Evolutionary conservation across 2,888 invertebrate species (phyloP), one percentile per base, ranked within the genome.

Genomic region (Anodontia alba): DNA sequence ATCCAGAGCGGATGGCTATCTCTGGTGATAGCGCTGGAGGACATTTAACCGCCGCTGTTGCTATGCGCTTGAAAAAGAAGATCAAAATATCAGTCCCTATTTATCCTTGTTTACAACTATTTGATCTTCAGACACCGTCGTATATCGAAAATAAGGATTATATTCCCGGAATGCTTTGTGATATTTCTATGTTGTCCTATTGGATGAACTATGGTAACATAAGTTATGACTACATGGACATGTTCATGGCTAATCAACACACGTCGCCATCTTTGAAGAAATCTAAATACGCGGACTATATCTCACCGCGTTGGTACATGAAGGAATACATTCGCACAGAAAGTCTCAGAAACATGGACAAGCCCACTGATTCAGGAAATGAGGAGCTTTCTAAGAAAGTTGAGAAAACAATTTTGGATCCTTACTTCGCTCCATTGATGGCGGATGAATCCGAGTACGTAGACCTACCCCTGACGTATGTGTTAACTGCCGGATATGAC

Each of bases 401-500:
- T 8, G 87, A 90, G 76, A 81, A 87, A 68, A 88, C 86, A 10
- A 80, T 90, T 42, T 70, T 88, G 2, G 88, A 91, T 80, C 90
- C 91, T 0, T 88, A 88, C 42, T 93, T 94, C 72, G 91, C 93
- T 17, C 94, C 94, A 8, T 80, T 94, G 57, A 92, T 94, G 93
- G 89, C 92, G 36, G 88, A 82, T 5, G 89, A 92, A 36, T 81
- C 75, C 2, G 85, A 86, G 38, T 84, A 92, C 43, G 80, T 79
- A 12, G 90, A 87, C 10, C 81, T 94, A 15, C 94, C 94, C 1
- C 78, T 87, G 23, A 90, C 94, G 0, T 92, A 93, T 74, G 88
- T 95, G 29, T 77, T 93, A 36, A 94, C 94, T 0, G 93, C 93
- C 66, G 92, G 94, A 81, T 94, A 92, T 86, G 95, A 95, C 86